Evolutionary conservation across 2,888 invertebrate genomes (phyloP).

Genomic region (Quadriops clusia): DNA sequence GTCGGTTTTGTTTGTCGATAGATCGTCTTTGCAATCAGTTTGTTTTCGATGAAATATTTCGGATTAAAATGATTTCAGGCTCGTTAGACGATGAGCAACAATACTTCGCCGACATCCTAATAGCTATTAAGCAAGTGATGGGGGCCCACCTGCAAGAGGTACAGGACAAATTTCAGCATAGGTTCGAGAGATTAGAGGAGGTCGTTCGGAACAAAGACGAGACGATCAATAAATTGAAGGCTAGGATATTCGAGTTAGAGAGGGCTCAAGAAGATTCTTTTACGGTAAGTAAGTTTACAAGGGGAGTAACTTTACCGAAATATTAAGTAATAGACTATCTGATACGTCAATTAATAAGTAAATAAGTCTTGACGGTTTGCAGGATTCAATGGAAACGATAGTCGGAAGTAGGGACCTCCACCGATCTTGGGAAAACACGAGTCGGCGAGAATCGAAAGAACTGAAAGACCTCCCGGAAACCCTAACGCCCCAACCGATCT

Average conservation of each 20-base stretch:
- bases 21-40: no score
- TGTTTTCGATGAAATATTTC: neutral
- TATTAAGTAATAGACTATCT: neutral
- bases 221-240: constrained; percentile 66
- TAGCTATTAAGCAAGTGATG: constrained; percentile 70
- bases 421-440: constrained; percentile 58
- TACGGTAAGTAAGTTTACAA: constrained; percentile 22
- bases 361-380: no score
- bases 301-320: neutral
- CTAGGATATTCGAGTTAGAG: constrained; percentile 58
- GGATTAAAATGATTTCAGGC: constrained; percentile 33
- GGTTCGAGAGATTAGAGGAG: constrained; percentile 64
- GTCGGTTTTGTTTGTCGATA: constrained; percentile 2
- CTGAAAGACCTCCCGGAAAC: constrained; percentile 48
- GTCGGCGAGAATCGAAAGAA: constrained; percentile 56
- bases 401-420: constrained; percentile 30
- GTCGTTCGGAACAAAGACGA: constrained; percentile 73
- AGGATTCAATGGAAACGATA: constrained; percentile 33
- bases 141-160: constrained; percentile 61
- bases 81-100: constrained; percentile 61
- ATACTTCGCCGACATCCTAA: constrained; percentile 66
- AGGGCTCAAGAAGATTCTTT: constrained; percentile 30
- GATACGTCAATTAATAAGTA: no score
- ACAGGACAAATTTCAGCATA: constrained; percentile 57
- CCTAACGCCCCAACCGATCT: constrained; percentile 24